phyloP scores from a whole-genome alignment of 2,797 vertebrate genomes.

The Betta splendens region DNA sequence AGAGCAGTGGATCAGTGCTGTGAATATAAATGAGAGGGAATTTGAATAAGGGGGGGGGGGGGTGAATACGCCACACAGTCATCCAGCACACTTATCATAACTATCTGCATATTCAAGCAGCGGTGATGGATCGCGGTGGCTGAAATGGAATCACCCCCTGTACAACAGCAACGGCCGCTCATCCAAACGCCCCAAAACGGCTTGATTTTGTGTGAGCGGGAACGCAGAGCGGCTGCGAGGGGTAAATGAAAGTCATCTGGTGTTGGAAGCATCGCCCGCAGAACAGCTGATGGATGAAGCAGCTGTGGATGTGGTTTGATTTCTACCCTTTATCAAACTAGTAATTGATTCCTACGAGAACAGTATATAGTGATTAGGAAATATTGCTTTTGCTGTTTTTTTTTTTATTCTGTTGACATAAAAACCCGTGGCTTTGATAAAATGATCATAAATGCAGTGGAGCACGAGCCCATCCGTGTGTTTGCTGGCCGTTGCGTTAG shows the following conservation, averaged over 20 bases:
- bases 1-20: conserved; percentile 48
- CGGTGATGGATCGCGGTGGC: conserved; percentile 53
- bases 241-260: conserved; percentile 42
- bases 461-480: too few species aligned
- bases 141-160: conserved; percentile 19
- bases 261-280: conserved; percentile 4
- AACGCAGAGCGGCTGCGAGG: conserved; percentile 31
- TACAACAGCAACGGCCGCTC: too few species aligned
- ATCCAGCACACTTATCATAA: conserved; percentile 37
- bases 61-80: conserved; percentile 56
- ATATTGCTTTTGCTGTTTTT: too few species aligned
- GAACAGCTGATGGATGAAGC: conserved; percentile 32
- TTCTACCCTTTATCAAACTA: too few species aligned
- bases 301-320: too few species aligned
- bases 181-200: conserved; percentile 4
- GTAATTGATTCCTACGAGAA: too few species aligned
- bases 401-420: too few species aligned
- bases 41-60: conserved; percentile 62
- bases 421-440: too few species aligned
- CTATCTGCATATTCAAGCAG: conserved; percentile 53
- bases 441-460: too few species aligned
- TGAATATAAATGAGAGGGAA: conserved; percentile 67
- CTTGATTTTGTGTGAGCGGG: neutral
- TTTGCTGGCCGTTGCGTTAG: too few species aligned
- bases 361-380: too few species aligned